A percentile compares a stretch with the other conserved stretches of the same genome.
These are phyloP conservation scores for Spialia ferax DNA, from an alignment of 2,888 invertebrate species.

Conservation along the genomic window DNA sequence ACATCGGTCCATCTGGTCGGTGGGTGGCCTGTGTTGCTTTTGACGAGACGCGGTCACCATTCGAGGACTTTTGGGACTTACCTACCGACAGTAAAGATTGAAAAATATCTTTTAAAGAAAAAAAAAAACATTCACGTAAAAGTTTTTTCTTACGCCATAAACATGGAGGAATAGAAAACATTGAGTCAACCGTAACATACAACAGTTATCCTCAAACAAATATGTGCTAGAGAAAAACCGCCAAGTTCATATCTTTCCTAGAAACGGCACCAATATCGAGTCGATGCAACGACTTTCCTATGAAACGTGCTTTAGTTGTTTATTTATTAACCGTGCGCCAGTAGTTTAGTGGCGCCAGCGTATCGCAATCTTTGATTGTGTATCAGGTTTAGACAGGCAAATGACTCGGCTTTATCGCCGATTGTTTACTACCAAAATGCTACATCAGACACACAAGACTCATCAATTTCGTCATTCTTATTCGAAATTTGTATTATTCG, in stretches of 20 bases:
- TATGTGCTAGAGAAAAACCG: not conserved
- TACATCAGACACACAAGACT: not conserved
- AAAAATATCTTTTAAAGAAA: too few relatives aligned
- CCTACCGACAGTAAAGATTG: too few relatives aligned
- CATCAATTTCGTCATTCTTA: too few relatives aligned
- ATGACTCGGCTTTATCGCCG: not conserved
- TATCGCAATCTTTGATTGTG: conserved; percentile 1
- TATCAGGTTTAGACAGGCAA: not conserved
- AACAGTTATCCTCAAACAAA: not conserved
- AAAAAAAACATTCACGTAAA: too few relatives aligned
- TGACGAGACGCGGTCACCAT: too few relatives aligned
- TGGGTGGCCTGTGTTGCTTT: too few relatives aligned
- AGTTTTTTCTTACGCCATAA: too few relatives aligned
- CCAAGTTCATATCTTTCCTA: not conserved
- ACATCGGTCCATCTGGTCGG: too few relatives aligned
- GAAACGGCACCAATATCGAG: not conserved
- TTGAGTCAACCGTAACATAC: not conserved
- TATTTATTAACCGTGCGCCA: not conserved
- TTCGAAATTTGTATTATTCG: too few relatives aligned
- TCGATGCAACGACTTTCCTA: not conserved
- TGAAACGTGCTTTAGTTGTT: conserved; percentile 10
- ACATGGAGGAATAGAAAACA: too few relatives aligned
- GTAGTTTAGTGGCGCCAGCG: not conserved
- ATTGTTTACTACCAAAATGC: not conserved
- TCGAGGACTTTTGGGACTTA: too few relatives aligned